Percentiles rank a stretch among this genome's conserved stretches.
Conservation (phyloP, 64 coral and sea anemone genomes). For the Montipora sp. region DNA sequence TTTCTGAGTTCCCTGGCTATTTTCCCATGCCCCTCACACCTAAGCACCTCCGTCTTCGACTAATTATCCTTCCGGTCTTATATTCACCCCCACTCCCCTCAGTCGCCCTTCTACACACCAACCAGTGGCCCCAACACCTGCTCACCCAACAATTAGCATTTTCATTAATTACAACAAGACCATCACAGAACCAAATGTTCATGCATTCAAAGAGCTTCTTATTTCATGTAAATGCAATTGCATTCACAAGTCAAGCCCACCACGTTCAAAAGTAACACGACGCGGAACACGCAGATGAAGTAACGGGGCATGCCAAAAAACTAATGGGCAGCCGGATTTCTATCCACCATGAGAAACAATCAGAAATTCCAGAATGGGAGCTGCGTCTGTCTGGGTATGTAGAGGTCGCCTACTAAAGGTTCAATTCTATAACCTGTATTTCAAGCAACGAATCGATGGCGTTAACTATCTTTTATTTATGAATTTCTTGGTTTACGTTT, state of each 20-base stretch:
- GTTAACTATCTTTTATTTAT: too few species aligned
- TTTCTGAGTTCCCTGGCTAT: too few species aligned
- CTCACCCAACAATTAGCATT: slow-evolving; percentile 1
- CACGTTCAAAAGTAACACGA: slow-evolving; percentile 2
- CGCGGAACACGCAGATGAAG: too few species aligned
- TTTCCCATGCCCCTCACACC: too few species aligned
- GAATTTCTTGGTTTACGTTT: too few species aligned
- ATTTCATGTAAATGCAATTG: not conserved
- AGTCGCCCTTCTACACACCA: too few species aligned
- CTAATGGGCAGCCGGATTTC: not conserved
- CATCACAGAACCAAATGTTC: not conserved
- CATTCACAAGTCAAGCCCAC: not conserved
- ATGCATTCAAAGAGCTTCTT: slow-evolving; percentile 19
- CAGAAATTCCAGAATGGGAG: not conserved
- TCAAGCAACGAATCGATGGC: not conserved
- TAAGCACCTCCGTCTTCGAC: too few species aligned
- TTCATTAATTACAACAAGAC: slow-evolving; percentile 40
- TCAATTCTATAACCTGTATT: not conserved
- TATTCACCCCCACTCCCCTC: too few species aligned
- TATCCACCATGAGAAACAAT: not conserved
- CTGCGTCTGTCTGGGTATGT: slow-evolving; percentile 7
- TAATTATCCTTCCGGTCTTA: too few species aligned
- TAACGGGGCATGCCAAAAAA: not conserved
- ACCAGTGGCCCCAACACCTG: not conserved
- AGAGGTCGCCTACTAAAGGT: not conserved